Evolutionary conservation across 2,113 vertebrate genomes (phyloP), one percentile per base, ranked within the genome.

Genomic region (Gorsachius goisagi): DNA sequence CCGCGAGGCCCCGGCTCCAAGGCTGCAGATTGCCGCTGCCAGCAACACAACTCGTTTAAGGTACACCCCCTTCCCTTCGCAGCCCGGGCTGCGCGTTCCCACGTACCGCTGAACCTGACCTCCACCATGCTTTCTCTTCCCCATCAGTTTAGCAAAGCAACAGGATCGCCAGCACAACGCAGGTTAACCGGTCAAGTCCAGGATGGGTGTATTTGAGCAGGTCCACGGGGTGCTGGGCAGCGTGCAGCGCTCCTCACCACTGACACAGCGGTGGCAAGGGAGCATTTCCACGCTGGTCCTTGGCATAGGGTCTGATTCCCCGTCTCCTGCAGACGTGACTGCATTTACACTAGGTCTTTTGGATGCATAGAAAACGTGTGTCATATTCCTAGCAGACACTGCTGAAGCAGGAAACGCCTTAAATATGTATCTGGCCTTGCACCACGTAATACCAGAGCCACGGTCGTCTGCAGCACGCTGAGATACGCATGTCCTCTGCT

Each of bases 211-310:
- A 33, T 55, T 11, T 62, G 68, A 73, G 58, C 74, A 69, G 27
- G 52, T 88, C 33, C 11, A 2, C 0, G 1, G 30, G 16, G 28
- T 45, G 53, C 32, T 7, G 2, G 20, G 35, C 63, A 66, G 35
- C 1, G 20, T 47, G 58, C 24, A 8, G 2, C 28, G 55, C 33
- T 68, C 21, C 45, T 80, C 44, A 21, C 22, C 49, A 15, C 67
- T 55, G 74, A 56, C 30, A 9, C 0, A 0, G 30, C 63, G 73
- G 59, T 14, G 35, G 41, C 33, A 1, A 6, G 0, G 0, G 11
- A 56, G 30, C 1, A 3, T 69, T 79, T 68, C 53, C 53, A 64
- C 2, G 2, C 44, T 4, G 2, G 20, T 58, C 63, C 44, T 44
- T 22, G 37, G 22, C 30, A 45, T 3, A n/a, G n/a, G 5, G 37